Evolutionary conservation across 2,113 vertebrate species (phyloP).

Genomic region (Prietella phreatophila): DNA sequence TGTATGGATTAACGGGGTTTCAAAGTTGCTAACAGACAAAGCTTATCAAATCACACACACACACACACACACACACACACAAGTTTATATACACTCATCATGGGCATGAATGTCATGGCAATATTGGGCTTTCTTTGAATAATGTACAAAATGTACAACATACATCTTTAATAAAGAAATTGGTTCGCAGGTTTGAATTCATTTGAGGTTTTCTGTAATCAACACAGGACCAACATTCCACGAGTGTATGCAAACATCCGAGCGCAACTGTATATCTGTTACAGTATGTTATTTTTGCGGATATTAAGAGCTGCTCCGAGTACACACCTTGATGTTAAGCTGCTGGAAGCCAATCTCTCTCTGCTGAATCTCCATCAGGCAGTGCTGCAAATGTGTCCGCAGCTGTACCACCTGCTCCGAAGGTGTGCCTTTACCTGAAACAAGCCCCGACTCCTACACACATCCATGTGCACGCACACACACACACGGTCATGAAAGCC

Average conservation of each 20-base stretch:
- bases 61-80: too few relatives aligned
- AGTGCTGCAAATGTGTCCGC: slow-evolving; percentile 74
- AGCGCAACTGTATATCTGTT: too few relatives aligned
- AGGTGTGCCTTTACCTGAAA: slow-evolving; percentile 53
- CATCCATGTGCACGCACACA: background rate
- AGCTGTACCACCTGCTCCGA: slow-evolving; percentile 59
- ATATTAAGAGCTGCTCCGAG: background rate
- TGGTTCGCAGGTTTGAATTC: too few relatives aligned
- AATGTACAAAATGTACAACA: too few relatives aligned
- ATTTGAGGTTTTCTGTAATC: too few relatives aligned
- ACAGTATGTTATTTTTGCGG: background rate
- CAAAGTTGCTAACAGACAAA: background rate
- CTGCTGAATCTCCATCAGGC: slow-evolving; percentile 79
- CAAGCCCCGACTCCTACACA: slow-evolving; percentile 58
- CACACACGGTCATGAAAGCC: background rate
- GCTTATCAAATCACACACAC: too few relatives aligned
- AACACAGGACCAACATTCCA: too few relatives aligned
- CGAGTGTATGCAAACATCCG: too few relatives aligned
- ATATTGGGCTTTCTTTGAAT: too few relatives aligned
- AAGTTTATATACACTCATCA: too few relatives aligned
- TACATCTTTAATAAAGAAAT: too few relatives aligned
- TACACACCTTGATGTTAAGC: slow-evolving; percentile 76
- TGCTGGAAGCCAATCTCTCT: slow-evolving; percentile 78
- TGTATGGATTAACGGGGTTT: background rate
- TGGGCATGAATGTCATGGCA: too few relatives aligned